Evolutionary conservation across 2,113 vertebrate species (phyloP).

Genomic region (Campylomormyrus tamandua): DNA sequence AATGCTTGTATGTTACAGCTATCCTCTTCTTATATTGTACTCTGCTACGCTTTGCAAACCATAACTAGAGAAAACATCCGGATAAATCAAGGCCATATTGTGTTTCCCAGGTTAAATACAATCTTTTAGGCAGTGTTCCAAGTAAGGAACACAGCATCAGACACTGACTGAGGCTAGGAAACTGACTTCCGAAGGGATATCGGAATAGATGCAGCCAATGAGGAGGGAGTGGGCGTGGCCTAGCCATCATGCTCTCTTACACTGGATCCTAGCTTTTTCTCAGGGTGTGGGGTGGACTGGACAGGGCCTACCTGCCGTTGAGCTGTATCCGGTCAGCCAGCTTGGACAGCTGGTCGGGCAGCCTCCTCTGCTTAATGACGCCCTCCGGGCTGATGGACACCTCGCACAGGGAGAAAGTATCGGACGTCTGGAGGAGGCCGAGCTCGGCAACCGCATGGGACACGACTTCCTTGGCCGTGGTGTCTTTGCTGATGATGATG

Average conservation of each 20-base stretch:
- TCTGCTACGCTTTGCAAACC: background rate
- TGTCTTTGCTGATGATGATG: conserved; percentile 96
- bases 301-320: conserved; percentile 75
- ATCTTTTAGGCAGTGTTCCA: background rate
- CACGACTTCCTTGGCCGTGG: conserved; percentile 93
- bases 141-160: background rate
- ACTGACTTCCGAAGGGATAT: background rate
- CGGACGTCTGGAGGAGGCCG: conserved; percentile 66
- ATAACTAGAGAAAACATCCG: background rate
- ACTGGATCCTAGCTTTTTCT: background rate
- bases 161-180: background rate
- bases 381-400: conserved; percentile 90
- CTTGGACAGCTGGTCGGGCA: conserved; percentile 91
- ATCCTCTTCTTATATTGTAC: background rate
- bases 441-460: conserved; percentile 82
- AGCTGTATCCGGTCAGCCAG: conserved; percentile 94
- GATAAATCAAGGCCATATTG: background rate
- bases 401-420: conserved; percentile 88
- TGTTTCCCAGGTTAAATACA: background rate
- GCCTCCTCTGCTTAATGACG: conserved; percentile 86
- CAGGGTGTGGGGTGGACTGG: background rate
- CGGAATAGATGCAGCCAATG: background rate
- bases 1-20: background rate
- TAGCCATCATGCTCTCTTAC: background rate
- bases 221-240: background rate